phyloP scores from a whole-genome alignment of 2,888 invertebrate genomes.

The Acrocera orbiculus region DNA sequence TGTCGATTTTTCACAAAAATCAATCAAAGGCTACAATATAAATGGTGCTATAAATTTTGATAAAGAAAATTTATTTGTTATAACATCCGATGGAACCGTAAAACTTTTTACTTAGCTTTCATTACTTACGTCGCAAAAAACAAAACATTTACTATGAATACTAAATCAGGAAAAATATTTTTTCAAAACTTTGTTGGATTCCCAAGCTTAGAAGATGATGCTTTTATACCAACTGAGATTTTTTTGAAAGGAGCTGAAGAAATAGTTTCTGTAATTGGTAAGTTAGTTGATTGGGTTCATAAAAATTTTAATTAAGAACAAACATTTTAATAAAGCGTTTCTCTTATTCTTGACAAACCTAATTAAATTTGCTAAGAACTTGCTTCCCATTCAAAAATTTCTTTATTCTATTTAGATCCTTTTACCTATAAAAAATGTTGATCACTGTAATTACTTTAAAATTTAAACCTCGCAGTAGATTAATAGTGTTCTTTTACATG shows the following conservation, averaged over 20 bases:
- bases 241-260: constrained; percentile 45
- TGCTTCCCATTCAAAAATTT: too few species aligned
- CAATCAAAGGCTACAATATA: background rate
- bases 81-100: constrained; percentile 8
- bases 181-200: constrained; percentile 33
- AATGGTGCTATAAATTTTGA: constrained; percentile 1
- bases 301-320: too few species aligned
- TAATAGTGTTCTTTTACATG: too few species aligned
- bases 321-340: too few species aligned
- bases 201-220: constrained; percentile 33
- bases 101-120: too few species aligned
- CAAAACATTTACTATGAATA: background rate
- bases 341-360: too few species aligned
- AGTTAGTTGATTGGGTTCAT: constrained; percentile 23
- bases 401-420: too few species aligned
- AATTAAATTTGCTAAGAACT: too few species aligned
- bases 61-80: constrained; percentile 8
- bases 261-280: constrained; percentile 47
- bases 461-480: too few species aligned
- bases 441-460: too few species aligned
- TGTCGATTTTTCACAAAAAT: constrained; percentile 14
- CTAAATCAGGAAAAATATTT: constrained; percentile 17
- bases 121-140: too few species aligned
- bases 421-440: too few species aligned
- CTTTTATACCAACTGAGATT: constrained; percentile 39